Conservation (phyloP, 2,888 invertebrate genomes). For the Nomada goodeniana region DNA sequence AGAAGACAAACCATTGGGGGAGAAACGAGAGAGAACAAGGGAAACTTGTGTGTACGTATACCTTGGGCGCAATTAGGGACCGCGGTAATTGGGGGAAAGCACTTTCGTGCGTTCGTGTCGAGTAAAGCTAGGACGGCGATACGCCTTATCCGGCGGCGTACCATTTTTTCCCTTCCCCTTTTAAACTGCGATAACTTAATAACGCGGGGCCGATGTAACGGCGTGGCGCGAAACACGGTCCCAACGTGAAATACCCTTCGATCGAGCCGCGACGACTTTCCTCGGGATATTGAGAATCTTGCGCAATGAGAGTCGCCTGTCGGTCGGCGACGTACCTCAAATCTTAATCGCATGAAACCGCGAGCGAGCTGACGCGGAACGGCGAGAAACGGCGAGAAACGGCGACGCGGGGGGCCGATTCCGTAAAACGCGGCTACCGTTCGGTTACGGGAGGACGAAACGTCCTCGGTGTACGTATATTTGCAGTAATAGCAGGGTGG, state of each 20-base stretch:
- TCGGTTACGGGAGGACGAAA: slow-evolving; percentile 32
- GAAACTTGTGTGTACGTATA: no score
- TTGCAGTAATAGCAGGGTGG: slow-evolving; percentile 54
- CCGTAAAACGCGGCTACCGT: slow-evolving; percentile 19
- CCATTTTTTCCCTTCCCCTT: not conserved
- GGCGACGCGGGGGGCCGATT: not conserved
- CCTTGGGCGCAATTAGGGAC: not conserved
- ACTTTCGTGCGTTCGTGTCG: slow-evolving; percentile 1
- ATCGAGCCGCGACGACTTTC: not conserved
- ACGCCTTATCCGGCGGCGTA: slow-evolving; percentile 8
- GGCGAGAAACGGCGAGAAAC: no score
- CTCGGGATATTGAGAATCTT: not conserved
- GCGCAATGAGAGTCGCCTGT: not conserved
- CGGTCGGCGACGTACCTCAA: slow-evolving; percentile 2
- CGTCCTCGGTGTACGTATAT: slow-evolving; percentile 31
- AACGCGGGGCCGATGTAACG: not conserved
- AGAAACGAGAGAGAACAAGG: no score
- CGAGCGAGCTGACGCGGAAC: no score
- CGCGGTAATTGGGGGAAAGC: not conserved
- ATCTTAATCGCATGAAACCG: slow-evolving; percentile 30
- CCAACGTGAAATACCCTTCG: not conserved
- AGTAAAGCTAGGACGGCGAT: not conserved
- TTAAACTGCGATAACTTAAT: slow-evolving; percentile 10
- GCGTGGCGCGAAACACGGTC: not conserved
- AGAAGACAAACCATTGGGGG: no score